These are phyloP conservation scores for Elgonia sp. DNA, from an alignment of 2,888 invertebrate genomes.

Conservation along the genomic window DNA sequence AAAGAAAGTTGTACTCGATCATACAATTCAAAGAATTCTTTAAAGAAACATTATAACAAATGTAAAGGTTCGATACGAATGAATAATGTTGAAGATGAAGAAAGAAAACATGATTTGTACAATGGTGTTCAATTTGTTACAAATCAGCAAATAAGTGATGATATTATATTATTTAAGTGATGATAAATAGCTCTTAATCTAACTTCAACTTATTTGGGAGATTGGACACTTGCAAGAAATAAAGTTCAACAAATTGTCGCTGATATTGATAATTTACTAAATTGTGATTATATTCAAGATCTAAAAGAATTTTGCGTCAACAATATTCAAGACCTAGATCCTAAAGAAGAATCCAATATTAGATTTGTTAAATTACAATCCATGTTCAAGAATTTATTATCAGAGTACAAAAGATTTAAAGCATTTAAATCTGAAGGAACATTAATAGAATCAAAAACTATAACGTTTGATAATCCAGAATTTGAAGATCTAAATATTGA, in stretches of 20 bases:
- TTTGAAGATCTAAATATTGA: slow-evolving; percentile 20
- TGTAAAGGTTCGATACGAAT: too few relatives aligned
- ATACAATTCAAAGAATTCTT: slow-evolving; percentile 16
- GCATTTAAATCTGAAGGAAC: slow-evolving; percentile 10
- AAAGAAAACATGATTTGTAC: too few relatives aligned
- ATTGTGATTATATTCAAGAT: not conserved
- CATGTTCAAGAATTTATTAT: slow-evolving; percentile 20
- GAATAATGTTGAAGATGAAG: too few relatives aligned
- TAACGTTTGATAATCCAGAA: slow-evolving; percentile 24
- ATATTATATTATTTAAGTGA: too few relatives aligned
- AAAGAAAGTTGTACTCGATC: slow-evolving; percentile 12
- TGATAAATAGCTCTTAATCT: slow-evolving; percentile 9
- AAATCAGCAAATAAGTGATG: too few relatives aligned
- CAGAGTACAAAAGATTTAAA: slow-evolving; percentile 27
- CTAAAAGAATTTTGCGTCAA: slow-evolving; percentile 16
- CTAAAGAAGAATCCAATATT: not conserved
- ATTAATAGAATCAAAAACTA: slow-evolving; percentile 26
- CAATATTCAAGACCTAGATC: not conserved
- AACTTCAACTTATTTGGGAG: slow-evolving; percentile 20
- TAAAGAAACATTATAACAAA: slow-evolving; percentile 9
- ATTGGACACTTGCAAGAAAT: slow-evolving; percentile 35
- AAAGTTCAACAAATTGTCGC: slow-evolving; percentile 28
- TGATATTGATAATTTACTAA: slow-evolving; percentile 10
- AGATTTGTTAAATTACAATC: slow-evolving; percentile 7
- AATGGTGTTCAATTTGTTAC: too few relatives aligned